Conservation (phyloP, 2,888 invertebrate species). For the Achlya flavicornis region DNA sequence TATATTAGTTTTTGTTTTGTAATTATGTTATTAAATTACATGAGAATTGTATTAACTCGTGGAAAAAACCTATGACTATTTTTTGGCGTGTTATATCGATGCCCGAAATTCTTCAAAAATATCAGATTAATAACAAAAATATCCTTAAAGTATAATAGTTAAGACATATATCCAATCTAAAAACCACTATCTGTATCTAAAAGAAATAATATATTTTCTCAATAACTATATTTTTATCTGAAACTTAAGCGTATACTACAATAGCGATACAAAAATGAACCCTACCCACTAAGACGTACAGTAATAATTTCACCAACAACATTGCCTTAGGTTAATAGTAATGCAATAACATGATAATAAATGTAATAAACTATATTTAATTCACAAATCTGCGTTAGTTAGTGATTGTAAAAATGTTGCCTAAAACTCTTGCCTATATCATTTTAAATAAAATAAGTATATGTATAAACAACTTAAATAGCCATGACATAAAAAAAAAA, state of each 20-base stretch:
- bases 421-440: conserved; percentile 6
- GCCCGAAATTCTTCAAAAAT: too few relatives aligned
- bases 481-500: background rate
- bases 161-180: too few relatives aligned
- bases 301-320: background rate
- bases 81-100: too few relatives aligned
- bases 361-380: background rate
- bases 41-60: too few relatives aligned
- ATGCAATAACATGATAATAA: conserved; percentile 4
- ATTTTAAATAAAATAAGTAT: background rate
- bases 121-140: background rate
- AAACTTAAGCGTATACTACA: background rate
- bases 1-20: too few relatives aligned
- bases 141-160: background rate
- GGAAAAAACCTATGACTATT: too few relatives aligned
- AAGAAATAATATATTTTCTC: conserved; percentile 4
- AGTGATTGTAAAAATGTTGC: background rate
- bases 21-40: too few relatives aligned
- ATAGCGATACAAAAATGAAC: background rate
- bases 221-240: background rate
- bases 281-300: background rate
- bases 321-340: background rate
- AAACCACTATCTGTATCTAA: background rate
- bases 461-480: background rate
- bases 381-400: background rate